A percentile compares a stretch with the other conserved stretches of the same genome.
Conservation (phyloP, 2,113 vertebrate species). For the Suncus etruscus region DNA sequence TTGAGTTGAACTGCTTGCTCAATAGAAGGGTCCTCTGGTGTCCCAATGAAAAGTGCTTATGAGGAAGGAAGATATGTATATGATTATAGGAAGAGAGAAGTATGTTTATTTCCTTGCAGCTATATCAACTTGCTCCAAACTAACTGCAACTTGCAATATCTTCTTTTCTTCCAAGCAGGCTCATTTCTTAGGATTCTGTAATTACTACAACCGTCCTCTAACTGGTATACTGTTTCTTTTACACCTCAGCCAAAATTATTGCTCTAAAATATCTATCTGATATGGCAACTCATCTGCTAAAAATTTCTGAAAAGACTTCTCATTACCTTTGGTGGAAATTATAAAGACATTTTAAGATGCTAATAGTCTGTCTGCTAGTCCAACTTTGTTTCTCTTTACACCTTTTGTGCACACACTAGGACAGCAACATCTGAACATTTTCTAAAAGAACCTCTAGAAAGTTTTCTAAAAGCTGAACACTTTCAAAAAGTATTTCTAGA, state of each 20-base stretch:
- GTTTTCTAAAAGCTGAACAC: neutral
- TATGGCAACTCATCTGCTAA: neutral
- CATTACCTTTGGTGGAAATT: neutral
- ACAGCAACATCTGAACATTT: neutral
- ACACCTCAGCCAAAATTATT: neutral
- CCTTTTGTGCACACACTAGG: neutral
- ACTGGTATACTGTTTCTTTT: constrained; percentile 4
- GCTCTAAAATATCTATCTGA: constrained; percentile 1
- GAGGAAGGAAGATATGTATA: neutral
- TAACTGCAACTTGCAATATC: neutral
- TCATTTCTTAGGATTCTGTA: neutral
- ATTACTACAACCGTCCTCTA: neutral
- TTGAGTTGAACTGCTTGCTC: too few relatives aligned
- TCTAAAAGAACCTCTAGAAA: neutral
- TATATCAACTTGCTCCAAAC: neutral
- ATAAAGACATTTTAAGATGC: neutral
- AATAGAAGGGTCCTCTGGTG: too few relatives aligned
- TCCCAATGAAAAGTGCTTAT: too few relatives aligned
- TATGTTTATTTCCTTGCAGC: neutral
- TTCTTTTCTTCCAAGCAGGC: neutral
- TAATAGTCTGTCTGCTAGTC: neutral
- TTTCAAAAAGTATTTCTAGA: neutral
- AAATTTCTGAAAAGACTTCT: constrained; percentile 22
- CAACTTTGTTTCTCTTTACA: neutral
- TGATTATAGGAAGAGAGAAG: neutral